Conservation (phyloP, 2,113 vertebrate species). For the Nansenia antarctica region DNA sequence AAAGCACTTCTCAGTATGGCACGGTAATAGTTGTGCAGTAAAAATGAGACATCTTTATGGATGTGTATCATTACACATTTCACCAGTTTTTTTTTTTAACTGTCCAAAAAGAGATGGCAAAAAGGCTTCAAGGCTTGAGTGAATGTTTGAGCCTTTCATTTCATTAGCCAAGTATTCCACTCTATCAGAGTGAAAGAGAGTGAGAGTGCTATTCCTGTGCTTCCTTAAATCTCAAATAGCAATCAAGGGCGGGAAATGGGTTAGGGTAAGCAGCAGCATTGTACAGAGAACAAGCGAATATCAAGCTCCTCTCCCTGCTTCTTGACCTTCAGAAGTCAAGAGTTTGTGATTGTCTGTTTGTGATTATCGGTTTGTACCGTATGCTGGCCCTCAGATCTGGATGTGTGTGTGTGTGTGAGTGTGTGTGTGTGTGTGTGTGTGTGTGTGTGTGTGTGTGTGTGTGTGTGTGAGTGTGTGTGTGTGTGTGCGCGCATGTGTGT, state of each 20-base stretch:
- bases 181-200: constrained; percentile 56
- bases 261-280: too few relatives aligned
- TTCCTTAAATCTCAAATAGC: constrained; percentile 61
- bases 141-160: constrained; percentile 62
- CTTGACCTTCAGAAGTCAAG: too few relatives aligned
- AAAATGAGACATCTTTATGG: constrained; percentile 65
- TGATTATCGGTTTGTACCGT: too few relatives aligned
- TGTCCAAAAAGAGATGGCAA: constrained; percentile 47
- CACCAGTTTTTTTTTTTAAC: constrained; percentile 60
- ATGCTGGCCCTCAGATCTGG: neutral
- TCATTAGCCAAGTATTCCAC: constrained; percentile 49
- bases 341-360: too few relatives aligned
- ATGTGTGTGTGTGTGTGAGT: neutral
- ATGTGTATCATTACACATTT: constrained; percentile 66
- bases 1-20: constrained; percentile 61
- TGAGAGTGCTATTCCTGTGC: too few relatives aligned
- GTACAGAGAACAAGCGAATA: too few relatives aligned
- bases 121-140: constrained; percentile 38
- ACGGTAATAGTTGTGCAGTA: constrained; percentile 66
- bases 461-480: neutral
- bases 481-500: neutral
- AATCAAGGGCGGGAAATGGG: constrained; percentile 46
- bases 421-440: too few relatives aligned
- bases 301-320: too few relatives aligned
- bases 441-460: neutral